A percentile compares a stretch with the other conserved stretches of the same genome.
Evolutionary conservation across 2,113 vertebrate genomes (phyloP).

Genomic region (Lophotis ruficrista): DNA sequence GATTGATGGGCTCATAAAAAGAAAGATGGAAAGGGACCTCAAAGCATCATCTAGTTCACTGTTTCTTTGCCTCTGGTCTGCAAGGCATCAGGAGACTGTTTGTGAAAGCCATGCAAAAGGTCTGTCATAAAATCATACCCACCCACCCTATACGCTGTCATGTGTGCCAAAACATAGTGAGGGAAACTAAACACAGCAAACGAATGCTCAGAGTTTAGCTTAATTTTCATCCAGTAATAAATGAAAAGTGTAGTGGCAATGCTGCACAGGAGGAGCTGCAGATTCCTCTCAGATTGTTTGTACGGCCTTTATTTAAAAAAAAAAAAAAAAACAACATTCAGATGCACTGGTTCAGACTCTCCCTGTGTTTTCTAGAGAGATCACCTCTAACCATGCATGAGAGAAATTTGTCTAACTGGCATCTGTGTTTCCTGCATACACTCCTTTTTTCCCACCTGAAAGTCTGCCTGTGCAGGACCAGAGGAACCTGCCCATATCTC

Average conservation of each 20-base stretch:
- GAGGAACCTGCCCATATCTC: neutral
- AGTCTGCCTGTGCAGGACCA: neutral
- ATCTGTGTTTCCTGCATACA: neutral
- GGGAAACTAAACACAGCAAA: neutral
- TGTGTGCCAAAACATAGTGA: neutral
- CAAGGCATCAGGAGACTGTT: neutral
- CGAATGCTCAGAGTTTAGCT: neutral
- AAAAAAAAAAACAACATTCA: neutral
- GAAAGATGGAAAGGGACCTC: neutral
- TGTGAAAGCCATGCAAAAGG: neutral
- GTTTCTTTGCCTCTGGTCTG: neutral
- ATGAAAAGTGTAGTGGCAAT: neutral
- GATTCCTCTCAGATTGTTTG: neutral
- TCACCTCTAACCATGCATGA: neutral
- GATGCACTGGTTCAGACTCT: neutral
- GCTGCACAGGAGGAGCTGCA: neutral
- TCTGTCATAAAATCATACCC: neutral
- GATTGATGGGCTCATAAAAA: constrained; percentile 46
- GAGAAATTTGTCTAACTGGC: neutral
- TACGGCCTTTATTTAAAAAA: neutral
- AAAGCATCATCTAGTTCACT: neutral
- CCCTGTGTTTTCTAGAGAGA: neutral
- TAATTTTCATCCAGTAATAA: neutral
- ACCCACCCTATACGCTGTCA: neutral
- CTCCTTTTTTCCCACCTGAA: neutral